Conservation (phyloP, 2,797 vertebrate species). For the Calcarius lapponicus region DNA sequence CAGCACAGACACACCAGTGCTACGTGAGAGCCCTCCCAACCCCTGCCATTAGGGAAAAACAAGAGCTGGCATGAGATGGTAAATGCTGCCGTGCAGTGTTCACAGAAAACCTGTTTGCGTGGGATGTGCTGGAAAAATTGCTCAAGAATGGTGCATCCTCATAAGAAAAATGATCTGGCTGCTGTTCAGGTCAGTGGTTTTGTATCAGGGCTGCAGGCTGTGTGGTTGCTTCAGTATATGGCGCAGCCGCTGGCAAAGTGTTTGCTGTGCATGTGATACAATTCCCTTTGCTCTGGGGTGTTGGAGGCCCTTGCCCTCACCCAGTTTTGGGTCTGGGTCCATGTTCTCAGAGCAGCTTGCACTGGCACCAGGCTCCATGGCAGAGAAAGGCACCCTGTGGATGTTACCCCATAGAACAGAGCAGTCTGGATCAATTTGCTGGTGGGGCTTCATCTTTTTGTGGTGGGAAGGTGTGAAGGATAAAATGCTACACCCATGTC, state of each 20-base stretch:
- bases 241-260: not conserved
- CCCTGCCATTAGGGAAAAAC: not conserved
- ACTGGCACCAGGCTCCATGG: not conserved
- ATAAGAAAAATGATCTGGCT: constrained; percentile 40
- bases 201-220: not conserved
- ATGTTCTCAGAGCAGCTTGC: not conserved
- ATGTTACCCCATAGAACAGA: not conserved
- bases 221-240: not conserved
- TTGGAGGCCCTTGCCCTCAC: not conserved
- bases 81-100: not conserved
- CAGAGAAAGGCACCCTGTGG: not conserved
- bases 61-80: constrained; percentile 1
- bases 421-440: not conserved
- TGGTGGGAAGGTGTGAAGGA: not conserved
- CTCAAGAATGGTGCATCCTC: constrained; percentile 40
- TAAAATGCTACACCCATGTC: not conserved
- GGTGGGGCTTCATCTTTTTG: not conserved
- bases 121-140: constrained; percentile 53
- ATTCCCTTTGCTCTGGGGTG: not conserved
- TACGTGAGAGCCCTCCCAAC: not conserved
- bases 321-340: not conserved
- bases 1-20: not conserved
- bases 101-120: constrained; percentile 27
- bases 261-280: not conserved
- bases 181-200: constrained; percentile 28